A percentile compares a stretch with the other conserved stretches of the same genome.
phyloP scores from a whole-genome alignment of 2,797 vertebrate species.

The Pseudochromis fuscus region DNA sequence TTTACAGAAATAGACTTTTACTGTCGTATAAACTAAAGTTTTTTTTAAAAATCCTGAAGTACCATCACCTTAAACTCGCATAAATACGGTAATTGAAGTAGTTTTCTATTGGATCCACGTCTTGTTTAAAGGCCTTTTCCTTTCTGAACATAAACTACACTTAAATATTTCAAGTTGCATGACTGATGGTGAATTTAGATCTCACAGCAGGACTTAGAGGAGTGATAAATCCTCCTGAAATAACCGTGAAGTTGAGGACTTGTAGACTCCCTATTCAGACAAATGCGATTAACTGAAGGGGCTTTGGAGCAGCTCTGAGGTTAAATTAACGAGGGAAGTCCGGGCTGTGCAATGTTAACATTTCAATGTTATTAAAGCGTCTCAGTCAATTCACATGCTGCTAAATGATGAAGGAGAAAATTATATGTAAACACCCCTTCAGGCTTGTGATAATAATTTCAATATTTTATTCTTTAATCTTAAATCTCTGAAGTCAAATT shows the following conservation, averaged over 20 bases:
- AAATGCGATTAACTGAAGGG: slow-evolving; percentile 84
- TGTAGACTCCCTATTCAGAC: slow-evolving; percentile 77
- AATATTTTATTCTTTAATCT: too few relatives aligned
- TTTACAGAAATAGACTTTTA: neutral
- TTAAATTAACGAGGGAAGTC: slow-evolving; percentile 58
- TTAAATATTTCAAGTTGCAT: slow-evolving; percentile 18
- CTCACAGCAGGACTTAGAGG: slow-evolving; percentile 55
- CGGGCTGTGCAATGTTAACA: slow-evolving; percentile 2
- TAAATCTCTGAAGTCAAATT: too few relatives aligned
- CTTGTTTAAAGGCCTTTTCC: neutral
- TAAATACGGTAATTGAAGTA: neutral
- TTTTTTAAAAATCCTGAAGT: neutral
- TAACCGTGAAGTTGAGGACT: slow-evolving; percentile 81
- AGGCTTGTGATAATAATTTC: neutral
- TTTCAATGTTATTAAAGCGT: slow-evolving; percentile 13
- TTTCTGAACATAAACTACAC: neutral
- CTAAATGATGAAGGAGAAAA: neutral
- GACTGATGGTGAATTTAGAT: slow-evolving; percentile 25
- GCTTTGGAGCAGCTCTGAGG: slow-evolving; percentile 74
- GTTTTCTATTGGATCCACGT: neutral
- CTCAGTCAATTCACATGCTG: slow-evolving; percentile 1
- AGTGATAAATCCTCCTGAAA: slow-evolving; percentile 83
- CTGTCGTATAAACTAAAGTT: too few relatives aligned
- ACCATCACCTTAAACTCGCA: neutral
- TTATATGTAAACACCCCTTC: neutral